Percentiles rank a stretch among this genome's conserved stretches.
phyloP scores from a whole-genome alignment of 2,888 invertebrate species.

The Polydrusus pterygomalis region DNA sequence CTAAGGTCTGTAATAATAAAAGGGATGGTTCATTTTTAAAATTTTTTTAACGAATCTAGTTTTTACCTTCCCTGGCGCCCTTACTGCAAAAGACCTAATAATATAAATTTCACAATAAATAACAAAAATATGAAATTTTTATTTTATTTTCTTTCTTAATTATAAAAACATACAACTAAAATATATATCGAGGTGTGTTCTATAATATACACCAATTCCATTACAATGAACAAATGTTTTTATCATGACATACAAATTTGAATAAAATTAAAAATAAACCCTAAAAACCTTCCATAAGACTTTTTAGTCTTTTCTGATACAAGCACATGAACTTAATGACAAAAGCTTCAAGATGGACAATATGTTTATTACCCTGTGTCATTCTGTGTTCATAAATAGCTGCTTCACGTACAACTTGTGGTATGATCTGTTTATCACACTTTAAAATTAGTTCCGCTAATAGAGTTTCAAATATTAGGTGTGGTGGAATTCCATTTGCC shows the following conservation, averaged over 20 bases:
- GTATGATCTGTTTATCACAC: constrained; percentile 93
- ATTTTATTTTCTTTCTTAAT: too few relatives aligned
- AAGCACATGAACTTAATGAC: constrained; percentile 92
- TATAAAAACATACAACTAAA: background rate
- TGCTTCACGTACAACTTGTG: constrained; percentile 88
- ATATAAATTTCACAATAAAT: too few relatives aligned
- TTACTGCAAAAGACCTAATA: too few relatives aligned
- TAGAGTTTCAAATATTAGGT: constrained; percentile 92
- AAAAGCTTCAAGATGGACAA: constrained; percentile 98
- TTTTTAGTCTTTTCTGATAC: constrained; percentile 35
- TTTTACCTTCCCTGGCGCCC: too few relatives aligned
- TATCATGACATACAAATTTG: background rate
- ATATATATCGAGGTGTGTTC: too few relatives aligned
- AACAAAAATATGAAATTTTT: too few relatives aligned
- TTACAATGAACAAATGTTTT: background rate
- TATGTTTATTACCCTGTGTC: constrained; percentile 93
- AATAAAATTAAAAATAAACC: background rate
- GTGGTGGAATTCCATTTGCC: constrained; percentile 94
- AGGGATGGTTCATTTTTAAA: too few relatives aligned
- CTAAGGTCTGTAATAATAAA: too few relatives aligned
- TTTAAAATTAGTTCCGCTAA: constrained; percentile 89
- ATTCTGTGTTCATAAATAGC: constrained; percentile 95
- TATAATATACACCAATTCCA: too few relatives aligned
- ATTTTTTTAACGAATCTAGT: too few relatives aligned
- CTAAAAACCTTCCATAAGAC: constrained; percentile 45